These are phyloP conservation scores for Sebastes melanostomus DNA, from an alignment of 2,797 vertebrate genomes.

Conservation along the genomic window DNA sequence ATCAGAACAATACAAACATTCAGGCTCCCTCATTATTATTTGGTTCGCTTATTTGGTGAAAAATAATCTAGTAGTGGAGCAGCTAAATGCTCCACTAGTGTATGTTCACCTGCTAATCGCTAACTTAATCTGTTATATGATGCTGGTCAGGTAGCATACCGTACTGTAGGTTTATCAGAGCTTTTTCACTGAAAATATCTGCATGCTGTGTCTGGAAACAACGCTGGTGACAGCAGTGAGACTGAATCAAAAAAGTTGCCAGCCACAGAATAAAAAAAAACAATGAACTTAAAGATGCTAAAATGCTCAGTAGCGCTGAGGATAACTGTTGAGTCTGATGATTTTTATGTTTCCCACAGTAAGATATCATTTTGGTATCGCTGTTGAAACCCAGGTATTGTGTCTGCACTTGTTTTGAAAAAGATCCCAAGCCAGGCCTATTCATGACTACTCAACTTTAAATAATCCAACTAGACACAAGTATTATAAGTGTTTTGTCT, in stretches of 20 bases:
- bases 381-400: neutral
- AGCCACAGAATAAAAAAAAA: too few relatives aligned
- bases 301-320: rapidly evolving
- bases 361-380: neutral
- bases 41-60: too few relatives aligned
- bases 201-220: too few relatives aligned
- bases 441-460: constrained; percentile 33
- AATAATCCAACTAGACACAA: constrained; percentile 41
- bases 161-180: too few relatives aligned
- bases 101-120: too few relatives aligned
- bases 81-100: neutral
- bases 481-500: neutral
- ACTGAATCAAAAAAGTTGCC: too few relatives aligned
- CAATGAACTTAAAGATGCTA: too few relatives aligned
- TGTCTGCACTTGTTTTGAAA: neutral
- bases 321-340: neutral
- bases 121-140: neutral
- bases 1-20: too few relatives aligned
- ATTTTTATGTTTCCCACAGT: neutral
- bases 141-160: neutral
- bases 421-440: neutral
- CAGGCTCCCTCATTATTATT: too few relatives aligned
- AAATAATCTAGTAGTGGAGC: neutral
- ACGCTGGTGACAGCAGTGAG: too few relatives aligned
- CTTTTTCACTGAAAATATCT: too few relatives aligned